These are phyloP conservation scores for Delphinus delphis DNA, from an alignment of 2,113 vertebrate genomes.

Conservation along the genomic window DNA sequence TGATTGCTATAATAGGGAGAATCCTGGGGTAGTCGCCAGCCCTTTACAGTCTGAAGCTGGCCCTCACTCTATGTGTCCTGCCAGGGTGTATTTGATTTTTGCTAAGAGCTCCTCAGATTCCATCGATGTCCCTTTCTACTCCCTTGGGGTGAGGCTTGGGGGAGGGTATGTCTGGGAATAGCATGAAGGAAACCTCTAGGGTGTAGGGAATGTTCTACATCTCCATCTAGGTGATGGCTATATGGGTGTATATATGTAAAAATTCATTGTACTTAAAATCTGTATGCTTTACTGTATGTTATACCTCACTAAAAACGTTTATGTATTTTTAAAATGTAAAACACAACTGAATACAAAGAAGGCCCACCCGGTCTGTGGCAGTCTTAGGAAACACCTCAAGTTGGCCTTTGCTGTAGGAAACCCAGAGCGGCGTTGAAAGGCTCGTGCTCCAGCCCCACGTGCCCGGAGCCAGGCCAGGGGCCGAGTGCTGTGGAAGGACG, in stretches of 20 bases:
- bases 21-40: neutral
- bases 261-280: neutral
- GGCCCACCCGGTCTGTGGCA: neutral
- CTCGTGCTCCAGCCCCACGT: neutral
- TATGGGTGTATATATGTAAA: too few relatives aligned
- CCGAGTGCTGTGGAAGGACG: too few relatives aligned
- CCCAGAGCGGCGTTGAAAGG: neutral
- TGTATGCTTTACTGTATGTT: neutral
- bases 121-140: neutral
- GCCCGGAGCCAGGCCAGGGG: too few relatives aligned
- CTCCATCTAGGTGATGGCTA: neutral
- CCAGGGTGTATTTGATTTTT: neutral
- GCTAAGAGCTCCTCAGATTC: neutral
- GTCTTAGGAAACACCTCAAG: neutral
- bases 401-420: rapidly evolving
- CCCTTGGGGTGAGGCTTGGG: neutral
- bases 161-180: neutral
- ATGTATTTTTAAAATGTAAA: neutral
- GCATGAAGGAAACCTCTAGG: neutral
- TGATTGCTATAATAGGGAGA: too few relatives aligned
- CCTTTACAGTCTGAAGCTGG: neutral
- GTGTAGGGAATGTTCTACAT: neutral
- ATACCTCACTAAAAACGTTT: neutral
- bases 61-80: neutral
- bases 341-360: neutral